Base-by-base conservation (phyloP, 2,797 vertebrate genomes). In the Sebastes minor region DNA sequence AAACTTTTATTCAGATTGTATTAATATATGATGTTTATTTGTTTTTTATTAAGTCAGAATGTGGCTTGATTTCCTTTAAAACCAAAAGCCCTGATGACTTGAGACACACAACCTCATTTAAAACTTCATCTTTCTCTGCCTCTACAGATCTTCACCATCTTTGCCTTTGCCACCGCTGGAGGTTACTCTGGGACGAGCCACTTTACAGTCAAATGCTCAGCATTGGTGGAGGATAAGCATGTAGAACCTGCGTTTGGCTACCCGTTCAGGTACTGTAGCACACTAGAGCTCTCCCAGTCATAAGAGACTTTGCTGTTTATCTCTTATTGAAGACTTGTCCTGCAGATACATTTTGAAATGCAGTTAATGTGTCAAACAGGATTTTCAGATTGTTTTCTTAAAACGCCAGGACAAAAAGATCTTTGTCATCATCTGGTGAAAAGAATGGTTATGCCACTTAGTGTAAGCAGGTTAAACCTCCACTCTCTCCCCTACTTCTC, bases 101-200 rank as follows among this genome's bases (percentile, higher is more conserved):
- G 33, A 35, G 42, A 46, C 6, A 5, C 8, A 38, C 70, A 12
- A 10, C 20, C 22, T 38, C 9, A 12, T 32, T 66, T 38, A 22
- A 64, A 33, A 28, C 27, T 28, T 28, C 5, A 25, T 25, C 25
- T 25, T 25, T 71, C 27, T 85, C 18, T 72, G 3, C 28, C 9
- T 53, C 6, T 22, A 57, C 80, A 99, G 98, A 93, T 99, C 73
- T 99, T 98, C 79, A 92, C 97, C 90, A 96, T 99, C 92, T 98
- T 98, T 75, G 97, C 98, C 82, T 99, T 99, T 30, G 97, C 97
- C 90, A 96, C 96, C 76, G 97, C 97, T 33, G 96, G 97, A 79
- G 98, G 97, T 74, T 99, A 97, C 90, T 91, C 94, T 8, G 97
- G 97, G 53, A 92, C 91, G 75, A 96, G 95, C 1, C 56, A 84